Evolutionary conservation across 1,140 invertebrate species (phyloP).

Genomic region (Drosophila grimshawi): DNA sequence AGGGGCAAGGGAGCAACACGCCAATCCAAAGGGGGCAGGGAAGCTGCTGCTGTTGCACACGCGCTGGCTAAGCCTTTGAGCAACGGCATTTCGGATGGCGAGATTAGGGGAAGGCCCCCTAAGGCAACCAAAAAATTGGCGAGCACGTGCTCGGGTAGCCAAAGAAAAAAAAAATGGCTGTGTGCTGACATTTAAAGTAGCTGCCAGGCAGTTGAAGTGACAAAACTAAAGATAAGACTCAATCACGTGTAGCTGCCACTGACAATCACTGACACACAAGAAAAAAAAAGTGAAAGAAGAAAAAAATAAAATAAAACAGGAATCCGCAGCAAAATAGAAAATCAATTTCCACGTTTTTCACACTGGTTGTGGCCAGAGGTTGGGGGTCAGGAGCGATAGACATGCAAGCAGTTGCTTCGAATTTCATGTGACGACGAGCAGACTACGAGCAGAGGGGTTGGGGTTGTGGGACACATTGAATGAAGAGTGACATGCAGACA

Average conservation of each 20-base stretch:
- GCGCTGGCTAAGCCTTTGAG: slow-evolving; percentile 60
- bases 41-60: slow-evolving; percentile 46
- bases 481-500: slow-evolving; percentile 71
- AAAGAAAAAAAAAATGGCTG: neutral
- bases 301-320: slow-evolving; percentile 31
- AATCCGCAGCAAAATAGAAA: slow-evolving; percentile 74
- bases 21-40: slow-evolving; percentile 5
- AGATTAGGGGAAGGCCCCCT: slow-evolving; percentile 36
- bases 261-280: slow-evolving; percentile 53
- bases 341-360: slow-evolving; percentile 79
- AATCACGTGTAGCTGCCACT: slow-evolving; percentile 79
- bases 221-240: slow-evolving; percentile 83
- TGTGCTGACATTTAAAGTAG: slow-evolving; percentile 80
- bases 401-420: slow-evolving; percentile 77
- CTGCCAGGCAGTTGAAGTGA: slow-evolving; percentile 78
- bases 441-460: slow-evolving; percentile 10
- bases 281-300: slow-evolving; percentile 4
- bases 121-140: slow-evolving; percentile 62
- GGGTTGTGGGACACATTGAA: slow-evolving; percentile 38
- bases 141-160: slow-evolving; percentile 50
- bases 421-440: slow-evolving; percentile 60
- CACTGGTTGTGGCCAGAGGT: slow-evolving; percentile 28
- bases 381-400: slow-evolving; percentile 16
- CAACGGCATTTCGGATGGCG: slow-evolving; percentile 14
- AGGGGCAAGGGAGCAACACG: neutral